Evolutionary conservation across 2,888 invertebrate genomes (phyloP).

Genomic region (Lycocerus yunnanus): DNA sequence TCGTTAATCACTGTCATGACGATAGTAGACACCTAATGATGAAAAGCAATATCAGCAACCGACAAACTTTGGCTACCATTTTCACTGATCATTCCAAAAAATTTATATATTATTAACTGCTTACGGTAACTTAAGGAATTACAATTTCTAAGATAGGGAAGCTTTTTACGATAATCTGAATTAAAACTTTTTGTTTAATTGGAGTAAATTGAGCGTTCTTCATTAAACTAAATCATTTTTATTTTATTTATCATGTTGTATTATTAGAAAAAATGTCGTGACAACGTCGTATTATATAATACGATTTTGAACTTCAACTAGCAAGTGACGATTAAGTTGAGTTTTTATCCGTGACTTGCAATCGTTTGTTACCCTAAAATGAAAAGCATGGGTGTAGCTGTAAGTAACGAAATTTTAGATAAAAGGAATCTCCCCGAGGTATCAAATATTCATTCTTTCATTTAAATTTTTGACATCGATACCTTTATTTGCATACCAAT

Average conservation of each 20-base stretch:
- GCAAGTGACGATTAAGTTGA: not conserved
- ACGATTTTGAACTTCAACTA: not conserved
- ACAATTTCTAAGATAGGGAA: not conserved
- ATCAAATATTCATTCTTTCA: not conserved
- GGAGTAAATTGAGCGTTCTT: not conserved
- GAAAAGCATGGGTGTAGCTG: not conserved
- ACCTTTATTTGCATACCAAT: not conserved
- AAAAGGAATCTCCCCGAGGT: not conserved
- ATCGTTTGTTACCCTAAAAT: not conserved
- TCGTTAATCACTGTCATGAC: slow-evolving; percentile 2
- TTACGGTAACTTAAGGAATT: not conserved
- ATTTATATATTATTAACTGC: not conserved
- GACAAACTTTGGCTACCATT: not conserved
- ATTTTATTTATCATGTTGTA: not conserved
- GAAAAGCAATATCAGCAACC: not conserved
- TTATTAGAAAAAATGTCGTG: not conserved
- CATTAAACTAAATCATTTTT: not conserved
- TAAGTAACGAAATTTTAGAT: not conserved
- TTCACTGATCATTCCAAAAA: not conserved
- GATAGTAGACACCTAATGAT: not conserved
- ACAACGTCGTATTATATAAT: not conserved
- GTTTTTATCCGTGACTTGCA: not conserved
- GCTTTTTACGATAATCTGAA: not conserved
- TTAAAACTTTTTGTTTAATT: not conserved
- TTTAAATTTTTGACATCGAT: not conserved